phyloP scores from a whole-genome alignment of 2,113 vertebrate genomes.

The Heterotilapia buettikoferi region DNA sequence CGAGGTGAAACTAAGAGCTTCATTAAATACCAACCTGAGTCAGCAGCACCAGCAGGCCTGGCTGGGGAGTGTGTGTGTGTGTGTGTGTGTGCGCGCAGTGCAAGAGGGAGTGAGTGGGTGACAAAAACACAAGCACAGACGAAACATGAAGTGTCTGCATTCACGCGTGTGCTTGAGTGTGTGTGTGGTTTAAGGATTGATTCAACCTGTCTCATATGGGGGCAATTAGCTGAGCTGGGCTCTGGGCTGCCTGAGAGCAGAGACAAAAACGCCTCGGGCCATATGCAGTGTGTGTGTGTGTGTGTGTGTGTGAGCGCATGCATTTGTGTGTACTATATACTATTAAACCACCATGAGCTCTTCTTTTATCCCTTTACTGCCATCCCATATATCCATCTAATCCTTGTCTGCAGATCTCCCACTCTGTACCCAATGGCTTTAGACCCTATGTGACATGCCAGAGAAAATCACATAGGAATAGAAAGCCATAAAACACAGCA shows the following conservation, averaged over 20 bases:
- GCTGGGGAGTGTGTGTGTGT: slow-evolving; percentile 14
- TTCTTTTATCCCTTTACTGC: slow-evolving; percentile 5
- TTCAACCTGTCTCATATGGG: slow-evolving; percentile 53
- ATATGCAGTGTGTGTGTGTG: not conserved
- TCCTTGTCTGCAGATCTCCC: slow-evolving; percentile 67
- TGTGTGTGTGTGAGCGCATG: not conserved
- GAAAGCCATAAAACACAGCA: slow-evolving; percentile 99
- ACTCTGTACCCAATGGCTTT: slow-evolving; percentile 98
- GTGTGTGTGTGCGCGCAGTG: not conserved
- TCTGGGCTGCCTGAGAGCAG: slow-evolving; percentile 49
- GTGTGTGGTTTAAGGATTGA: slow-evolving; percentile 33
- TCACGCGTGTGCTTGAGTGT: not conserved
- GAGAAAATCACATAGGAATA: slow-evolving; percentile 99
- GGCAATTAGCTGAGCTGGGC: slow-evolving; percentile 64
- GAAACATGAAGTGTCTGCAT: slow-evolving; percentile 30
- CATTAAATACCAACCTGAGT: slow-evolving; percentile 75
- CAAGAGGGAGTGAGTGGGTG: slow-evolving; percentile 18
- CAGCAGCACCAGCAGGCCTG: slow-evolving; percentile 59
- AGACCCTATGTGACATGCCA: slow-evolving; percentile 95
- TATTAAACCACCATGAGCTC: slow-evolving; percentile 18
- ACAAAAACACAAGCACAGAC: slow-evolving; percentile 25
- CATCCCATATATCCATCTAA: slow-evolving; percentile 20
- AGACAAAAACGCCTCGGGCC: slow-evolving; percentile 41
- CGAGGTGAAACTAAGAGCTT: slow-evolving; percentile 71
- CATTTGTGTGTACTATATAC: not conserved